These are phyloP conservation scores for Phymatocera aterrima DNA, from an alignment of 2,888 invertebrate species.

Conservation along the genomic window DNA sequence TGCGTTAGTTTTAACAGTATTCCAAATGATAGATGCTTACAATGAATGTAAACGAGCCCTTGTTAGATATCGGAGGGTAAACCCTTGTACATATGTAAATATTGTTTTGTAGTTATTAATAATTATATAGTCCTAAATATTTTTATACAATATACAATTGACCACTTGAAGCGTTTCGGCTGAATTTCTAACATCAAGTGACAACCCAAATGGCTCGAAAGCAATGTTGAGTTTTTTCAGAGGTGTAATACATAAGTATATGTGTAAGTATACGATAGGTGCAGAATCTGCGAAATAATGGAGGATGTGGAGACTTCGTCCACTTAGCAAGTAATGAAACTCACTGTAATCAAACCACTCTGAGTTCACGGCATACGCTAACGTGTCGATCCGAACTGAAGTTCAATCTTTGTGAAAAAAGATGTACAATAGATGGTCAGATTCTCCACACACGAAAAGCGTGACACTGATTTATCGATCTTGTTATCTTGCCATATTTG, in stretches of 20 bases:
- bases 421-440: not conserved
- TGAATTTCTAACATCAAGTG: not conserved
- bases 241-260: slow-evolving; percentile 6
- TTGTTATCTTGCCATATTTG: slow-evolving; percentile 35
- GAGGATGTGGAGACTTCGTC: not conserved
- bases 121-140: not conserved
- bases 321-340: not conserved
- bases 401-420: not conserved
- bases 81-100: slow-evolving; percentile 43
- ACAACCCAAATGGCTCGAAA: not conserved
- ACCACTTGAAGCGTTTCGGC: not conserved
- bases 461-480: slow-evolving; percentile 13
- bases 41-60: not conserved
- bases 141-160: slow-evolving; percentile 1
- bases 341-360: not conserved
- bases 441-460: not conserved
- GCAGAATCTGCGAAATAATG: not conserved
- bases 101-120: slow-evolving; percentile 14
- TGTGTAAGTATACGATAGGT: not conserved
- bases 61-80: not conserved
- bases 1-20: slow-evolving; percentile 42
- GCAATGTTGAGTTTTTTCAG: slow-evolving; percentile 15
- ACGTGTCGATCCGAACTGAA: not conserved
- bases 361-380: no score
- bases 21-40: slow-evolving; percentile 3